Evolutionary conservation across 2,797 vertebrate species (phyloP), one percentile per base, ranked within the genome.

Genomic region (Vultur gryphus): DNA sequence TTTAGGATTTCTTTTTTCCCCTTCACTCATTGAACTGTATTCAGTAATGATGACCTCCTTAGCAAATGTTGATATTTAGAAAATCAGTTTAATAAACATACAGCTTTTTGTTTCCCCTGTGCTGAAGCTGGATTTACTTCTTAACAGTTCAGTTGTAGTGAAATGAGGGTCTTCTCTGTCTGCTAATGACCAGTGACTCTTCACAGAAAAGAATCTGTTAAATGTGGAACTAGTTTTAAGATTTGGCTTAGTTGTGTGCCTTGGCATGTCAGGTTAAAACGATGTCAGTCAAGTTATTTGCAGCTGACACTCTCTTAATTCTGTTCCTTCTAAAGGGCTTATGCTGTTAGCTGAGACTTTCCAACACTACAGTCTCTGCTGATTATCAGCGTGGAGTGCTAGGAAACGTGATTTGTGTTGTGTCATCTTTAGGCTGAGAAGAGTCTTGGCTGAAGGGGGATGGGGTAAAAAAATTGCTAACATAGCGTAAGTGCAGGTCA

Each of bases 251-350:
- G 61, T 91, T 94, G 79, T 93, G 90, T 96, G 65, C 67, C 73
- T 97, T 97, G 91, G 83, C 92, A 46, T 23, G 44, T 73, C 71
- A 79, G 59, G 84, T 78, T 95, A 67, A 69, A 94, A 96, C 97
- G 92, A 97, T 98, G 92, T 98, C 94, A 96, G 48, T 62, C 0
- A 1, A 84, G 81, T 76, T 88, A 88, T 72, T 79, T 85, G 57
- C 52, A 84, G 72, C 46, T 87, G 57, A 70, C 0, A 1, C 8
- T 57, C 8, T 58, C 46, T 66, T 58, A 82, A 46, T 88, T 91
- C 31, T 78, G 28, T 58, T 64, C 16, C 8, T 79, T 44, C 43
- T 59, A 23, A 64, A 88, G 41, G 39, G 37, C 8, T 79, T 77
- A 13, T n/a, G 28, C 65, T 92, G n/a, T 76, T 89, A n/a, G 66